Percentiles rank a stretch among this genome's conserved stretches.
These are phyloP conservation scores for Cydia amplana DNA, from an alignment of 1,140 invertebrate species.

Conservation along the genomic window DNA sequence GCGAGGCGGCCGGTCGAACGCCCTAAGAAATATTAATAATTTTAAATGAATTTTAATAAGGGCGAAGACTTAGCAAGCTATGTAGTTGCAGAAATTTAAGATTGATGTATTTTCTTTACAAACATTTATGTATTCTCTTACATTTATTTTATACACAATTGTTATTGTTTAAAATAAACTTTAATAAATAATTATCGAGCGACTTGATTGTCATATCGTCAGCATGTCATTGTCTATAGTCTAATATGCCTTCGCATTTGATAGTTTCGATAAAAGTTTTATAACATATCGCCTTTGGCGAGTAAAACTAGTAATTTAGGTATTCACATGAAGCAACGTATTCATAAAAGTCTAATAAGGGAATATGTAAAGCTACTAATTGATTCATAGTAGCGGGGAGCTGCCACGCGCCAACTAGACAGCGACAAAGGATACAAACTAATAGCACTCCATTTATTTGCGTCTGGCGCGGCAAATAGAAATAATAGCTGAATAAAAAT, in stretches of 20 bases:
- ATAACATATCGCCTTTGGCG: no score
- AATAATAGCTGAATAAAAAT: constrained; percentile 15
- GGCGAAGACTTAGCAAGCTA: not conserved
- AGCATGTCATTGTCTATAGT: no score
- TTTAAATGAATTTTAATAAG: constrained; percentile 9
- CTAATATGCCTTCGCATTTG: no score
- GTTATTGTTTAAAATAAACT: no score
- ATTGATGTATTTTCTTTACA: not conserved
- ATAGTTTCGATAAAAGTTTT: no score
- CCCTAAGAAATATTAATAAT: not conserved
- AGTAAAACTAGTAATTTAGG: not conserved
- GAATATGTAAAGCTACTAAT: constrained; percentile 13
- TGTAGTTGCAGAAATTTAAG: not conserved
- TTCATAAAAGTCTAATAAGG: not conserved
- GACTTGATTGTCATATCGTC: no score
- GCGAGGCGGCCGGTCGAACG: not conserved
- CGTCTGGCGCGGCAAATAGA: constrained; percentile 17
- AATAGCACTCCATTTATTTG: constrained; percentile 17
- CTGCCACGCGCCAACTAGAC: constrained; percentile 16
- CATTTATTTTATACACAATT: no score
- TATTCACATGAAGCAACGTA: not conserved
- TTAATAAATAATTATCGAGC: no score
- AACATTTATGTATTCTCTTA: not conserved
- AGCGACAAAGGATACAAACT: constrained; percentile 20
- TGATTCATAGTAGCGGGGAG: constrained; percentile 11